A percentile compares a stretch with the other conserved stretches of the same genome.
Conservation (phyloP, 2,888 invertebrate genomes). For the Pandemis cinnamomeana region DNA sequence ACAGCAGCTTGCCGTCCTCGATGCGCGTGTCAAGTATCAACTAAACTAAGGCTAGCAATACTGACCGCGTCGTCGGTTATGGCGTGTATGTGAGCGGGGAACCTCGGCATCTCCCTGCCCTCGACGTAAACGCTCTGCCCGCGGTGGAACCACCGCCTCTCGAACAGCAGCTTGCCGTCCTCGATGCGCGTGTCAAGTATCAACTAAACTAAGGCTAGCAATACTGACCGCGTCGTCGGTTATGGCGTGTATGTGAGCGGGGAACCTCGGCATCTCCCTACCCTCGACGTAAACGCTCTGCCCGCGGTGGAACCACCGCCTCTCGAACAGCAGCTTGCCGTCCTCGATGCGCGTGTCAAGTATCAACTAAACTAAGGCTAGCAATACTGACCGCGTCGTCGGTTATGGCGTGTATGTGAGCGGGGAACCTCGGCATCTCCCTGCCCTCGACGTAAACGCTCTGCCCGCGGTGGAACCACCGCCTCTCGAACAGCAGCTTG, state of each 20-base stretch:
- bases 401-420: constrained; percentile 95
- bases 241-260: constrained; percentile 95
- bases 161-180: constrained; percentile 96
- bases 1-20: constrained; percentile 97
- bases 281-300: constrained; percentile 97
- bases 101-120: constrained; percentile 93
- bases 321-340: constrained; percentile 96
- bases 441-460: constrained; percentile 96
- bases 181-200: constrained; percentile 97
- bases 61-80: constrained; percentile 95
- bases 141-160: constrained; percentile 97
- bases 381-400: constrained; percentile 90
- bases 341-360: constrained; percentile 97
- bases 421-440: constrained; percentile 93
- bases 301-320: constrained; percentile 97
- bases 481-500: constrained; percentile 95
- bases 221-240: constrained; percentile 92
- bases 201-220: too few species aligned
- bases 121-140: constrained; percentile 97
- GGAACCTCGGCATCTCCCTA: constrained; percentile 92
- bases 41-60: constrained; percentile 17
- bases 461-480: constrained; percentile 98
- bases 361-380: too few species aligned
- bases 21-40: constrained; percentile 97
- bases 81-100: constrained; percentile 95